Evolutionary conservation across 2,797 vertebrate species (phyloP).

Genomic region (Nasua narica): DNA sequence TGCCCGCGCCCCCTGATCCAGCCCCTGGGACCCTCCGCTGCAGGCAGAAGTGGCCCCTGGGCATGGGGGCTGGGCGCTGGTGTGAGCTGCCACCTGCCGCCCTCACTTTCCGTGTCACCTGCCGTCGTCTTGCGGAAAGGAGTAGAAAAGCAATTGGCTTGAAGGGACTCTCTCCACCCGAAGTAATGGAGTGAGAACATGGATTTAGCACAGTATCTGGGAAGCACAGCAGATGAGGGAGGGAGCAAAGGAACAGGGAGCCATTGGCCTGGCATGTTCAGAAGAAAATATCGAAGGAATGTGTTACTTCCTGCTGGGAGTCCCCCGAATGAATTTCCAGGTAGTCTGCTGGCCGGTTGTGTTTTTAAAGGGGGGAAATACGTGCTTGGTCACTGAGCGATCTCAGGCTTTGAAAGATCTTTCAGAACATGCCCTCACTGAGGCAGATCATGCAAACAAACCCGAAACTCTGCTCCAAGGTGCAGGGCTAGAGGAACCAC

Average conservation of each 20-base stretch:
- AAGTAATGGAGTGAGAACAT: neutral
- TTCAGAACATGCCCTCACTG: neutral
- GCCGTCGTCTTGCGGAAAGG: neutral
- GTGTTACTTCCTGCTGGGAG: neutral
- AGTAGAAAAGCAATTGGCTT: neutral
- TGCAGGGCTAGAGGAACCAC: neutral
- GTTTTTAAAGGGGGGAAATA: neutral
- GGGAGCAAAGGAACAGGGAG: neutral
- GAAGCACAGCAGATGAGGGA: neutral
- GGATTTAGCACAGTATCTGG: neutral
- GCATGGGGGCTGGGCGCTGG: neutral
- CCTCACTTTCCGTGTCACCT: neutral
- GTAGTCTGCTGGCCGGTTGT: neutral
- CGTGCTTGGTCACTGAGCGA: neutral
- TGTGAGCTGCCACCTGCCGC: neutral
- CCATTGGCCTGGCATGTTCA: accelerated
- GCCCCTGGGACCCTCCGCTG: neutral
- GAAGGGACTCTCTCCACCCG: neutral
- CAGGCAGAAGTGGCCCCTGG: neutral
- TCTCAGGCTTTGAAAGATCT: neutral
- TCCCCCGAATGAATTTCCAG: neutral
- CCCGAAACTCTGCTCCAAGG: neutral
- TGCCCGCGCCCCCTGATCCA: neutral
- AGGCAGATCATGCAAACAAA: neutral
- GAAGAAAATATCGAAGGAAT: neutral